phyloP scores from a whole-genome alignment of 2,113 vertebrate genomes.

The Microtus richardsoni region DNA sequence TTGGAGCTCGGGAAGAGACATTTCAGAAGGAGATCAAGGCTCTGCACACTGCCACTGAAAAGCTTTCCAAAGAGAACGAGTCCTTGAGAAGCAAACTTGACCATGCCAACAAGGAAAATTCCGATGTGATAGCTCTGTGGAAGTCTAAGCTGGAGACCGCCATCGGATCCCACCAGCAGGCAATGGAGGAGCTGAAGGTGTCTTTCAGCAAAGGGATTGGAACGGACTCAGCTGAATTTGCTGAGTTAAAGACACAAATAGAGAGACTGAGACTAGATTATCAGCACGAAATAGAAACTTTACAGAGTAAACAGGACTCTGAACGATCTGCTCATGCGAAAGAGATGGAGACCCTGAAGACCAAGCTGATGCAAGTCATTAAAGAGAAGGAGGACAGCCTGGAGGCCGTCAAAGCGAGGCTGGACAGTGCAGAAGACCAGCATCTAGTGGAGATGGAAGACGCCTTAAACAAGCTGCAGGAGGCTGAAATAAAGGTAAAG shows the following conservation, averaged over 20 bases:
- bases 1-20: constrained; percentile 87
- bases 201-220: constrained; percentile 92
- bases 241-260: constrained; percentile 90
- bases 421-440: constrained; percentile 95
- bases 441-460: constrained; percentile 99
- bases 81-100: constrained; percentile 90
- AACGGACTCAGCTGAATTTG: constrained; percentile 88
- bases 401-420: constrained; percentile 88
- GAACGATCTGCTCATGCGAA: constrained; percentile 82
- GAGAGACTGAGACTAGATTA: constrained; percentile 91
- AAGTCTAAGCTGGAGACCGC: constrained; percentile 92
- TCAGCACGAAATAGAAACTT: constrained; percentile 86
- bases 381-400: constrained; percentile 93
- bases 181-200: constrained; percentile 93
- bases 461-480: constrained; percentile 94
- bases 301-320: constrained; percentile 85
- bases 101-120: constrained; percentile 92
- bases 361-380: constrained; percentile 84
- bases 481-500: constrained; percentile 94
- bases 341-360: constrained; percentile 88
- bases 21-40: constrained; percentile 88
- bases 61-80: constrained; percentile 92
- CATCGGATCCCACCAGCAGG: constrained; percentile 92
- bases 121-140: constrained; percentile 90
- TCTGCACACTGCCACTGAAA: constrained; percentile 87